phyloP scores from a whole-genome alignment of 1,140 invertebrate species.

The Cataglyphis hispanica region DNA sequence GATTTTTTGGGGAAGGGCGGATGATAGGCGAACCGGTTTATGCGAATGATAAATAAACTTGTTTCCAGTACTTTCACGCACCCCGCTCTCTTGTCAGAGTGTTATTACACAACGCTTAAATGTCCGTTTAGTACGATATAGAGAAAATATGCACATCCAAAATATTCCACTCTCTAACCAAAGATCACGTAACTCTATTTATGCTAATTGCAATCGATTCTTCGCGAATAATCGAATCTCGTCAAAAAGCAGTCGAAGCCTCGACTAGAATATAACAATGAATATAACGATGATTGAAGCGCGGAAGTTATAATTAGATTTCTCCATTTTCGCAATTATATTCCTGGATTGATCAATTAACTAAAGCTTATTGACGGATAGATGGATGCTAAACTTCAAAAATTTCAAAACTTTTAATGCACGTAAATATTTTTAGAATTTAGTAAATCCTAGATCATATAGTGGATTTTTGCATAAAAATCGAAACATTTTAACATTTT shows the following conservation, averaged over 20 bases:
- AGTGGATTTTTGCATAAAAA: not conserved
- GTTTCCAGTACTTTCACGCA: conserved; percentile 38
- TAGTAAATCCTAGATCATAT: not conserved
- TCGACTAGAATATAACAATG: not conserved
- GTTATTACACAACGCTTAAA: conserved; percentile 22
- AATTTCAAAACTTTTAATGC: not conserved
- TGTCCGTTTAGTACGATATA: not conserved
- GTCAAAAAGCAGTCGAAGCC: not conserved
- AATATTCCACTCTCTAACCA: not conserved
- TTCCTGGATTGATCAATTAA: conserved; percentile 30
- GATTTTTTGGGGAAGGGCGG: not conserved
- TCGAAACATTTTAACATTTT: not conserved
- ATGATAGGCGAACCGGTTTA: conserved; percentile 47
- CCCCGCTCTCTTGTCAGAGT: conserved; percentile 3
- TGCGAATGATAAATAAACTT: conserved; percentile 10
- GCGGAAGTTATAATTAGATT: conserved; percentile 24
- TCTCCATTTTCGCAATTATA: conserved; percentile 52
- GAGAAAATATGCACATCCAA: not conserved
- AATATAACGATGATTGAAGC: conserved; percentile 23
- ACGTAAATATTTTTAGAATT: not conserved
- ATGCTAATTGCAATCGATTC: not conserved
- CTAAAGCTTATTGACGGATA: conserved; percentile 12
- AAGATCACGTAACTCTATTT: not conserved
- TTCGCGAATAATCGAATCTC: not conserved
- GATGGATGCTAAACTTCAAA: not conserved